Conservation (phyloP, 2,888 invertebrate genomes). For the Helleia helle region DNA sequence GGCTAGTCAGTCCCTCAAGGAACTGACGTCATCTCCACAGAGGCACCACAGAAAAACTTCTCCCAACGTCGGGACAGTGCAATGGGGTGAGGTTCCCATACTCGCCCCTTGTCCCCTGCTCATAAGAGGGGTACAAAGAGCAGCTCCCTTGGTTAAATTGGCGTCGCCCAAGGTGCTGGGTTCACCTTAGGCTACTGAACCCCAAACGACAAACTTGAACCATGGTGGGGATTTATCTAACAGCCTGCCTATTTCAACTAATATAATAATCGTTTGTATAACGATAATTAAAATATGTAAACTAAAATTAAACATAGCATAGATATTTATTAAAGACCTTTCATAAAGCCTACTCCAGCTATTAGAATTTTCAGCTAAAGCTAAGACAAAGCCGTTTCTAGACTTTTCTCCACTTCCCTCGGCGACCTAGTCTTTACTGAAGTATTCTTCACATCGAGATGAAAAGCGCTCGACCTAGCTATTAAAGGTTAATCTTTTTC, state of each 20-base stretch:
- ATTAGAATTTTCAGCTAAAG: constrained; percentile 1
- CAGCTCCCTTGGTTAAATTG: too few species aligned
- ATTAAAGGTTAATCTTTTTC: background rate
- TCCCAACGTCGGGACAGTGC: too few species aligned
- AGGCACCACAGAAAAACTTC: too few species aligned
- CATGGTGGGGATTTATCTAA: too few species aligned
- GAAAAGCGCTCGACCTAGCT: constrained; percentile 9
- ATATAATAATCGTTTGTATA: background rate
- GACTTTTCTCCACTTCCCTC: background rate
- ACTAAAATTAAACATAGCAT: background rate
- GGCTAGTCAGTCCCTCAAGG: too few species aligned
- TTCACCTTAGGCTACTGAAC: too few species aligned
- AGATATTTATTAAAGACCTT: background rate
- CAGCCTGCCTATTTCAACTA: background rate
- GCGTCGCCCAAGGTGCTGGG: too few species aligned
- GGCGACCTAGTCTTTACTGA: constrained; percentile 7
- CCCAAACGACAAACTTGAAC: too few species aligned
- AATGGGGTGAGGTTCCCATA: too few species aligned
- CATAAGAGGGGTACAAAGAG: too few species aligned
- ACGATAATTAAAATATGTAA: background rate
- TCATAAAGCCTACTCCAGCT: background rate
- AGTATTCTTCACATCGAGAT: constrained; percentile 8
- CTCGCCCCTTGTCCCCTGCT: too few species aligned
- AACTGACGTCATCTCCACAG: too few species aligned
- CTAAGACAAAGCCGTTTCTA: background rate